Evolutionary conservation across 1,140 invertebrate genomes (phyloP), one percentile per base, ranked within the genome.

Genomic region (Bombus pyrosoma): DNA sequence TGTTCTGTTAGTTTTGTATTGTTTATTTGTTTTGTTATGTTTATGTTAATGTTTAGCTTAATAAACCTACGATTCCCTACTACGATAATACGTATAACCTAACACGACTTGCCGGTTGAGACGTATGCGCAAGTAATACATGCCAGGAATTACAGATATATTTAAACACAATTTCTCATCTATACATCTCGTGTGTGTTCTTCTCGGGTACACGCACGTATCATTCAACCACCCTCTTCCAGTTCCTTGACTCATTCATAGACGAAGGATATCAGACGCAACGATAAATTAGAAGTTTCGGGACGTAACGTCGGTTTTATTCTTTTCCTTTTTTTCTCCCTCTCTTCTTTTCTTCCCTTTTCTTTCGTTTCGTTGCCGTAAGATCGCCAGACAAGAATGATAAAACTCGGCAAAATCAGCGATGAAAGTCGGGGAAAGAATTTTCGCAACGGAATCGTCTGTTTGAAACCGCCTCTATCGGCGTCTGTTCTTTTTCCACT

Each of bases 11-110:
- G 34, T 37, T 68, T 25, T 28, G 22, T 59, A 25, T 57, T 57
- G 59, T 43, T 79, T 79, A 28, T 66, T 43, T 37, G 32, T 79
- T 66, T 37, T 69, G 32, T 43, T 72, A 79, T 89, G 89, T 91
- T 78, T 64, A 93, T 88, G 81, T 80, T 80, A 80, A 87, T 79
- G 74, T 87, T 91, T 85, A 85, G 34, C 80, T 91, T 90, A 86
- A 89, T 85, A 91, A 75, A 88, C 85, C 89, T 90, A 90, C 89
- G 89, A 90, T 91, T 88, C 79, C 87, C 89, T 86, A 85, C 86
- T 66, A 90, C 84, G 83, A 87, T 93, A 89, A 89, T 91, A 89
- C 88, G 88, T 88, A 89, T 90, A 89, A 91, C 73, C 90, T 91
- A 87, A 90, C 90, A 81, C 89, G 85, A 91, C 86, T 90, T 62